Conservation (phyloP, 2,797 vertebrate species). For the Chrosomus eos region DNA sequence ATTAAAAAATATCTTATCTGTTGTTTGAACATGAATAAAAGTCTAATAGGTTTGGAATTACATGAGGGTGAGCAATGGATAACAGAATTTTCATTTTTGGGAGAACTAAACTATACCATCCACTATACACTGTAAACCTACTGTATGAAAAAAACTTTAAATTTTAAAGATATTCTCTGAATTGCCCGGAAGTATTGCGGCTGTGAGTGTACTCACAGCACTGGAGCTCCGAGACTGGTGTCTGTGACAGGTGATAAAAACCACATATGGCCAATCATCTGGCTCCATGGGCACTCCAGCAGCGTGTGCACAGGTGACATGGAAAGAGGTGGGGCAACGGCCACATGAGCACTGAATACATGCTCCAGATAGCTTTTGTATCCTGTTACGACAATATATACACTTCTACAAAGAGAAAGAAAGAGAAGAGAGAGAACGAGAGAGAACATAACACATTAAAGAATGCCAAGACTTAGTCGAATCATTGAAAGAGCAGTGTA, state of each 20-base stretch:
- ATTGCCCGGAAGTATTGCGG: background rate
- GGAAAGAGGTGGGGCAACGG: constrained; percentile 92
- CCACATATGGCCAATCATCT: constrained; percentile 94
- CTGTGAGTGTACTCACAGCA: constrained; percentile 79
- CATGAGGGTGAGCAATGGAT: background rate
- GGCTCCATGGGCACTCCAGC: constrained; percentile 93
- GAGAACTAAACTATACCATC: no score
- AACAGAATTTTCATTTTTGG: no score
- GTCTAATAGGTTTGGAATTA: background rate
- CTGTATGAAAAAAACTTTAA: background rate
- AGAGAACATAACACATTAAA: background rate
- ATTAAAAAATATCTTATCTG: background rate
- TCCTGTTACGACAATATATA: constrained; percentile 82
- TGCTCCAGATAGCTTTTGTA: constrained; percentile 86
- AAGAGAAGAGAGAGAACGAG: background rate
- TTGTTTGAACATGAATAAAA: background rate
- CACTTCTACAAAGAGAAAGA: constrained; percentile 73
- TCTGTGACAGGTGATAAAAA: constrained; percentile 94
- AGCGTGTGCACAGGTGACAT: constrained; percentile 96
- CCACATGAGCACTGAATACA: constrained; percentile 97
- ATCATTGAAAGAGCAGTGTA: background rate
- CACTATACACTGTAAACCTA: background rate
- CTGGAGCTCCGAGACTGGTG: constrained; percentile 85
- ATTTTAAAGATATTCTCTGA: background rate
- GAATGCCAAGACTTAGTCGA: background rate